Evolutionary conservation across 2,888 invertebrate genomes (phyloP).

Genomic region (Cyclophora punctaria): DNA sequence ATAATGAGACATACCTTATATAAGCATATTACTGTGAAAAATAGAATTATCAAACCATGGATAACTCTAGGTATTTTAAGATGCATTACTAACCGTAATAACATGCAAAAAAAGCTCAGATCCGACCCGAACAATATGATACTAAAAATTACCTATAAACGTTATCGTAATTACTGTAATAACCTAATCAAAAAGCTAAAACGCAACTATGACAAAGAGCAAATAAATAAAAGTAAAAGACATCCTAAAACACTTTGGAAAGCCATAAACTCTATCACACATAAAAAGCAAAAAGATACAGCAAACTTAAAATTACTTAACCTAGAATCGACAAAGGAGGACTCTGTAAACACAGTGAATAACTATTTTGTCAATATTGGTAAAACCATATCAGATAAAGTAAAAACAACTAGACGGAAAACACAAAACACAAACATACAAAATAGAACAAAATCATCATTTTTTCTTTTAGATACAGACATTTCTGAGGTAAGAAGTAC

Average conservation of each 20-base stretch:
- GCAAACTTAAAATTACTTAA: background rate
- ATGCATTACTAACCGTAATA: slow-evolving; percentile 7
- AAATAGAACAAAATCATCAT: background rate
- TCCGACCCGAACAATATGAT: slow-evolving; percentile 7
- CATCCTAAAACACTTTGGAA: slow-evolving; percentile 6
- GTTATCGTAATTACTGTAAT: slow-evolving; percentile 5
- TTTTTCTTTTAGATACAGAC: background rate
- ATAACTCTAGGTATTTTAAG: slow-evolving; percentile 3
- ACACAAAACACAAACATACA: no score
- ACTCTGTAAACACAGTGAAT: background rate
- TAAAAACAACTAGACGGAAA: background rate
- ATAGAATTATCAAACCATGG: slow-evolving; percentile 8
- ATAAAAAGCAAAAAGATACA: slow-evolving; percentile 1
- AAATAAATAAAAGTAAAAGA: slow-evolving; percentile 2
- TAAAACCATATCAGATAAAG: background rate
- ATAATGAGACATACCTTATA: background rate
- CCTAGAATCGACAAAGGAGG: background rate
- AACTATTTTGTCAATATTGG: background rate
- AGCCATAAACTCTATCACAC: slow-evolving; percentile 5
- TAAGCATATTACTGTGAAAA: background rate
- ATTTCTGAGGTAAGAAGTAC: background rate
- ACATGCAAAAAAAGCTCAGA: slow-evolving; percentile 5
- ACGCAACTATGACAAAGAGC: slow-evolving; percentile 5
- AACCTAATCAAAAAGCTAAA: slow-evolving; percentile 7
- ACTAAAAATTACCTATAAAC: slow-evolving; percentile 4